Evolutionary conservation across 2,888 invertebrate species (phyloP).

Genomic region (Fragum fragum): DNA sequence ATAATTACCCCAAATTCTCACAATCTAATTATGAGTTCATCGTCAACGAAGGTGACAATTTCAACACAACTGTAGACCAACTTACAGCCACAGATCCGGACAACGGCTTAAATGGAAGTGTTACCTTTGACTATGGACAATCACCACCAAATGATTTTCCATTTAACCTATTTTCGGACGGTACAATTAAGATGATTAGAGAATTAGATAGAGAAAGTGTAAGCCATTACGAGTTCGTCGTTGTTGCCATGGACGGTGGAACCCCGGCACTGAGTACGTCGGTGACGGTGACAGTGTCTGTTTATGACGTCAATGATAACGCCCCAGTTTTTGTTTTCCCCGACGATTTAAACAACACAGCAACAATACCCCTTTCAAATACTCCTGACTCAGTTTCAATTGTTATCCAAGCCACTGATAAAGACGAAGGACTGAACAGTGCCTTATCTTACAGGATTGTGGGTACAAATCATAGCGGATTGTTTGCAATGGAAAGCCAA

Average conservation of each 20-base stretch:
- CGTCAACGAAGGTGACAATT: conserved; percentile 68
- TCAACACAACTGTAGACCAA: conserved; percentile 68
- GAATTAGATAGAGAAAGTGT: conserved; percentile 74
- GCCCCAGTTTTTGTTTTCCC: conserved; percentile 74
- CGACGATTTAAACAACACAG: conserved; percentile 69
- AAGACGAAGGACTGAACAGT: conserved; percentile 69
- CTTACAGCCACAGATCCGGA: conserved; percentile 72
- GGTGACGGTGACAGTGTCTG: conserved; percentile 69
- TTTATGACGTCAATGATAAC: conserved; percentile 78
- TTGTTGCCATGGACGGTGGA: conserved; percentile 74
- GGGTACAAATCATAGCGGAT: conserved; percentile 48
- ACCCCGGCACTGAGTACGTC: conserved; percentile 69
- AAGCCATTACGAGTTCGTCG: conserved; percentile 66
- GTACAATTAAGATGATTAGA: conserved; percentile 68
- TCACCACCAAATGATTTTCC: conserved; percentile 59
- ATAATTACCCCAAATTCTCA: conserved; percentile 71
- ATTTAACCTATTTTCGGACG: conserved; percentile 71
- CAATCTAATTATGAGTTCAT: conserved; percentile 67
- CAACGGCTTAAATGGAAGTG: conserved; percentile 64
- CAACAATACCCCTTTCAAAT: conserved; percentile 68
- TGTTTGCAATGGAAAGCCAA: conserved; percentile 58
- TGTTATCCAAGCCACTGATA: conserved; percentile 67
- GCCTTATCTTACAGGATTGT: conserved; percentile 58
- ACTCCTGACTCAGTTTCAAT: conserved; percentile 66
- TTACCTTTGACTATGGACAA: conserved; percentile 58